Evolutionary conservation across 2,888 invertebrate genomes (phyloP).

Genomic region (Clunio marinus): DNA sequence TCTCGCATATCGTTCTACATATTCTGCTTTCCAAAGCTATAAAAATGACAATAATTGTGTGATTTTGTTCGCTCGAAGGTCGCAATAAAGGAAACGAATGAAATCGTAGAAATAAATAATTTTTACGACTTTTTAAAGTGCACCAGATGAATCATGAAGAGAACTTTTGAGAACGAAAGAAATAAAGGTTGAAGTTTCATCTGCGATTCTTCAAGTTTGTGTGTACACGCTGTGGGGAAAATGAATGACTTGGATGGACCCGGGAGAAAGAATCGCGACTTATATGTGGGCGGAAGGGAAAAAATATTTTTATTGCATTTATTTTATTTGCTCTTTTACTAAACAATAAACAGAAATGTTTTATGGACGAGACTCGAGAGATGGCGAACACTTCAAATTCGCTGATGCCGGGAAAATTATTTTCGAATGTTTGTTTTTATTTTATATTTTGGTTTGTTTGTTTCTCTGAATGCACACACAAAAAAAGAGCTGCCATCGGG

Average conservation of each 20-base stretch:
- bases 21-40: background rate
- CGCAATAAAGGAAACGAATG: background rate
- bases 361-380: background rate
- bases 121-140: constrained; percentile 12
- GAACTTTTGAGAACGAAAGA: no score
- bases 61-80: background rate
- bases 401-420: background rate
- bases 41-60: background rate
- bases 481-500: background rate
- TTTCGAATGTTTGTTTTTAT: no score
- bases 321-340: background rate
- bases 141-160: background rate
- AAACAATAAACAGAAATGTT: constrained; percentile 24
- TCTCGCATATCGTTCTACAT: background rate
- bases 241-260: background rate
- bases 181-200: background rate
- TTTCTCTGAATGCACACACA: background rate
- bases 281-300: background rate
- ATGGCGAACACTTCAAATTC: background rate
- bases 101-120: constrained; percentile 11
- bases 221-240: background rate
- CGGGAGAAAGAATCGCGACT: background rate
- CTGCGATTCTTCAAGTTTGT: background rate
- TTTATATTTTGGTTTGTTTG: background rate
- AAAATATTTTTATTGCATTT: background rate